phyloP scores from a whole-genome alignment of 2,888 invertebrate genomes.

The Spodoptera exigua region DNA sequence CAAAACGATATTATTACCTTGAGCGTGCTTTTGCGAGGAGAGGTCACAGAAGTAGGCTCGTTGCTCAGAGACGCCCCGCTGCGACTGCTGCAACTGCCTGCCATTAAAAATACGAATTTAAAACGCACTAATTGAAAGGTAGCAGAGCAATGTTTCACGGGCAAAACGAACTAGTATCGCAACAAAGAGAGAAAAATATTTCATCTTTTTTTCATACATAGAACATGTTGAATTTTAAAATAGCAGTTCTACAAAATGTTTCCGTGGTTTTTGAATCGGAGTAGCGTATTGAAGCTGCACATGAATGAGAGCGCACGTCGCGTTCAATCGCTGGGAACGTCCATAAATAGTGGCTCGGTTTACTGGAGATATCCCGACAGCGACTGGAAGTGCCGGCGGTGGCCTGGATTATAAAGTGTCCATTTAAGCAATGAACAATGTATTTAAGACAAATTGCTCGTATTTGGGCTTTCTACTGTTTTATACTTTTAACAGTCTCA shows the following conservation, averaged over 20 bases:
- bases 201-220: slow-evolving; percentile 33
- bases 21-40: slow-evolving; percentile 83
- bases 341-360: slow-evolving; percentile 30
- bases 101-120: not conserved
- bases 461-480: too few species aligned
- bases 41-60: slow-evolving; percentile 66
- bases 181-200: slow-evolving; percentile 23
- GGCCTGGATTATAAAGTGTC: not conserved
- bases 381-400: not conserved
- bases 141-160: not conserved
- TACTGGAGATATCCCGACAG: slow-evolving; percentile 2
- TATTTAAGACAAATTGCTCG: not conserved
- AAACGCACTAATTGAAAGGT: not conserved
- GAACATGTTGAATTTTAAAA: slow-evolving; percentile 37
- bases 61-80: slow-evolving; percentile 61
- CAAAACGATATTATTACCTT: slow-evolving; percentile 79
- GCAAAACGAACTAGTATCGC: slow-evolving; percentile 11
- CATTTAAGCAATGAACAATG: too few species aligned
- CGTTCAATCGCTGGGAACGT: slow-evolving; percentile 39
- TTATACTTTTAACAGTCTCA: too few species aligned
- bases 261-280: slow-evolving; percentile 38
- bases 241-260: slow-evolving; percentile 30
- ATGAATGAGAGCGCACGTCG: slow-evolving; percentile 28
- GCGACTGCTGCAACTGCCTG: slow-evolving; percentile 76
- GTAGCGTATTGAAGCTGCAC: slow-evolving; percentile 38